Evolutionary conservation across 2,113 vertebrate species (phyloP), one percentile per base, ranked within the genome.

Genomic region (Taurulus bubalis): DNA sequence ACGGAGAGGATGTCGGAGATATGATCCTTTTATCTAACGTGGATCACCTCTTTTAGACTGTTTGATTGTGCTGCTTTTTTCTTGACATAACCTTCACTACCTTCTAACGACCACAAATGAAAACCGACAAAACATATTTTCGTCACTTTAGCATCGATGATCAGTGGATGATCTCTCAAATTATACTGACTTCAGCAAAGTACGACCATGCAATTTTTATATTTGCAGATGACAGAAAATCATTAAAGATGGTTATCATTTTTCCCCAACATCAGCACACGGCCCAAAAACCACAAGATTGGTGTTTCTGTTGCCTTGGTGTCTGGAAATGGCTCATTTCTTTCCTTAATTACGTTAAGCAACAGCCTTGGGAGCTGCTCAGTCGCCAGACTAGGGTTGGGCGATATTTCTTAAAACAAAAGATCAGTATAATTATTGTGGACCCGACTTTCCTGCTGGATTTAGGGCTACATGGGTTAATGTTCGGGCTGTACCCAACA

Each of bases 321-420:
- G 74, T 58, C 40, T 65, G 75, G 80, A 6, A 84, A 83, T 79
- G 86, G 79, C 60, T 85, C 86, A 85, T 90, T 83, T 82, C 51
- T 77, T 78, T 66, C 71, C 24, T 81, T 89, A 88, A 89, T 87
- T 79, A 88, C 68, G 64, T 90, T 75, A 16, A 83, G 81, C 20
- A 63, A 63, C 80, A 69, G 76, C 60, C 65, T 9, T 26, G 24
- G 80, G 86, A 72, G 60, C 30, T 15, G 73, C 83, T 69, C 74
- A 20, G 78, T 69, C 76, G 64, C 75, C 80, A 75, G 75, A 45
- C 42, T 0, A 16, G 47, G 18, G 47, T 22, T 8, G 7, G 47
- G 47, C 18, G 18, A 58, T 28, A 8, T 15, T 58, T 4, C 11
- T 58, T 6, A 8, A 12, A 55, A 3, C 24, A 12, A 55, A 55